Evolutionary conservation across 2,113 vertebrate species (phyloP), one percentile per base, ranked within the genome.

Genomic region (Fregetta grallaria): DNA sequence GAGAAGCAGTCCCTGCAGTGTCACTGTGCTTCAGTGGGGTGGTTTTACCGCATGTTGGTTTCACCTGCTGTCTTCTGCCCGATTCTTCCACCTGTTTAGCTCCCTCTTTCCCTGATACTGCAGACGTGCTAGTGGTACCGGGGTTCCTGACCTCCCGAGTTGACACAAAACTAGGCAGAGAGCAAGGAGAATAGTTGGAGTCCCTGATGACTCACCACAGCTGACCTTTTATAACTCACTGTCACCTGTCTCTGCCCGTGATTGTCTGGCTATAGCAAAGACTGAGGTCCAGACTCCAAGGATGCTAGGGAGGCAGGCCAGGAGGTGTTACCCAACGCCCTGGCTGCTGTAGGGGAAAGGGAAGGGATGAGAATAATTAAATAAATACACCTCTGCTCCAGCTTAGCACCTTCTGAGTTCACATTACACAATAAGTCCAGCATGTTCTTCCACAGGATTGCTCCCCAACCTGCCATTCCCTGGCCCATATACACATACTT

Each of bases 1-100:
- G 55, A 84, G 38, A 91, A 77, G 47, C 50, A 90, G 73, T 23
- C 59, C 42, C 66, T 76, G 58, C 61, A 88, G 72, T 11, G 25
- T 62, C 22, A 36, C 50, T 32, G 27, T 86, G 58, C 82, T 86
- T 83, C 88, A 73, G 34, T 27, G 2, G 52, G 17, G 26, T 59
- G 23, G 68, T 92, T 94, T 85, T 53, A 89, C 52, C 74, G 34
- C 20, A 4, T 21, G 17, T 42, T 88, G 56, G 52, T 80, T 94
- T 94, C 36, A 92, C 72, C 34, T 63, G 20, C 55, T 86, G 11
- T 34, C 70, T 78, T 90, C 61, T 89, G 58, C 40, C 65, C 29
- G 44, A 81, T 93, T 86, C 66, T 92, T 93, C 66, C 34, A 85
- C 62, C 47, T 49, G 18, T 73, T 94, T 58, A 93, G 29, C 40